Conservation (phyloP, 2,888 invertebrate genomes). For the Athalia circularis region DNA sequence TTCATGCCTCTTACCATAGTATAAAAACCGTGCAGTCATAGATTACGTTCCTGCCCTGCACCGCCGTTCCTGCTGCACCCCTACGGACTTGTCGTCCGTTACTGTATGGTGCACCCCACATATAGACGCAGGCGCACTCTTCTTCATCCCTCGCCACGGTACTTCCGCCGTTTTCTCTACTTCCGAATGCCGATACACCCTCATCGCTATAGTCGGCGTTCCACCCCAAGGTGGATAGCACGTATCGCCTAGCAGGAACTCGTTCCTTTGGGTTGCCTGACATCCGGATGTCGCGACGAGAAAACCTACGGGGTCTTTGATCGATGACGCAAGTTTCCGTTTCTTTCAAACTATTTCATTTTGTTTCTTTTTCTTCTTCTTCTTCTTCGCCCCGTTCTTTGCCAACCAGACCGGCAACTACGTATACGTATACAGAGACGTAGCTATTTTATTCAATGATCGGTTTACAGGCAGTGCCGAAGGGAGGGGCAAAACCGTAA, state of each 20-base stretch:
- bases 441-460: not conserved
- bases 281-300: slow-evolving; percentile 36
- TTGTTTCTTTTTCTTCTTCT: not conserved
- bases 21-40: slow-evolving; percentile 60
- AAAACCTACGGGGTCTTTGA: slow-evolving; percentile 21
- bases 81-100: slow-evolving; percentile 50
- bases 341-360: slow-evolving; percentile 20
- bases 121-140: slow-evolving; percentile 34
- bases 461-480: too few relatives aligned
- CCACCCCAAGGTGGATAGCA: slow-evolving; percentile 3
- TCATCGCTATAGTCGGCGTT: not conserved
- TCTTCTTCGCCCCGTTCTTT: not conserved
- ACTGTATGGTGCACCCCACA: not conserved
- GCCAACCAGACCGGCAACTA: too few relatives aligned
- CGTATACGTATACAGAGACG: not conserved
- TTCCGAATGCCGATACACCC: slow-evolving; percentile 39
- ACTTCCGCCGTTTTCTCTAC: slow-evolving; percentile 38
- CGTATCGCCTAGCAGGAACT: slow-evolving; percentile 11
- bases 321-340: slow-evolving; percentile 40
- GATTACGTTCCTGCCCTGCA: slow-evolving; percentile 51
- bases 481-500: too few relatives aligned
- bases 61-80: slow-evolving; percentile 50
- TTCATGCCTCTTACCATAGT: slow-evolving; percentile 56
- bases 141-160: slow-evolving; percentile 18
- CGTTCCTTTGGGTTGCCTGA: slow-evolving; percentile 15